A percentile compares a stretch with the other conserved stretches of the same genome.
phyloP scores from a whole-genome alignment of 1,140 invertebrate species.

The Tetraneura akinire region DNA sequence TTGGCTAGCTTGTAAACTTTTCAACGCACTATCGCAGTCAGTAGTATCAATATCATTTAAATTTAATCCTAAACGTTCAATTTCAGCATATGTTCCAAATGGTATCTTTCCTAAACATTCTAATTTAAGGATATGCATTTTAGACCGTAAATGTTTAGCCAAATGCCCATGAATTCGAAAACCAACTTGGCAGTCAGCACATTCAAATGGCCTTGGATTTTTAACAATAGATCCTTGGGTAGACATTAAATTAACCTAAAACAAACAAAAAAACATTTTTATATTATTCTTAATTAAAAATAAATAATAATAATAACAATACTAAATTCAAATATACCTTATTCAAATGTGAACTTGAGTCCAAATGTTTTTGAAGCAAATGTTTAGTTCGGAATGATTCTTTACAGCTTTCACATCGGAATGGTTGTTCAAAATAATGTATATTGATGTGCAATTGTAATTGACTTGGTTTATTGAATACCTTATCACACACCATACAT shows the following conservation, averaged over 20 bases:
- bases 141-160: slow-evolving; percentile 93
- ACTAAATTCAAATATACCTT: slow-evolving; percentile 66
- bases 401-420: slow-evolving; percentile 85
- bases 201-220: slow-evolving; percentile 92
- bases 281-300: background rate
- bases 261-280: slow-evolving; percentile 37
- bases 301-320: background rate
- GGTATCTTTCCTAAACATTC: slow-evolving; percentile 91
- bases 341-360: slow-evolving; percentile 86
- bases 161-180: slow-evolving; percentile 95
- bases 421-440: slow-evolving; percentile 92
- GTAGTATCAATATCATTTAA: slow-evolving; percentile 91
- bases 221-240: slow-evolving; percentile 77
- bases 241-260: slow-evolving; percentile 74
- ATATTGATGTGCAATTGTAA: slow-evolving; percentile 91
- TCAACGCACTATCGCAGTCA: slow-evolving; percentile 89
- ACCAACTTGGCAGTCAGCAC: slow-evolving; percentile 91
- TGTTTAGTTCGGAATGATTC: slow-evolving; percentile 89
- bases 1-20: slow-evolving; percentile 69
- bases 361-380: slow-evolving; percentile 88
- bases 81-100: slow-evolving; percentile 93
- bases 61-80: slow-evolving; percentile 86
- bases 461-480: slow-evolving; percentile 87
- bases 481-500: slow-evolving; percentile 87
- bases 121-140: slow-evolving; percentile 94